phyloP scores from a whole-genome alignment of 1,140 invertebrate genomes.

The Cydia splendana region DNA sequence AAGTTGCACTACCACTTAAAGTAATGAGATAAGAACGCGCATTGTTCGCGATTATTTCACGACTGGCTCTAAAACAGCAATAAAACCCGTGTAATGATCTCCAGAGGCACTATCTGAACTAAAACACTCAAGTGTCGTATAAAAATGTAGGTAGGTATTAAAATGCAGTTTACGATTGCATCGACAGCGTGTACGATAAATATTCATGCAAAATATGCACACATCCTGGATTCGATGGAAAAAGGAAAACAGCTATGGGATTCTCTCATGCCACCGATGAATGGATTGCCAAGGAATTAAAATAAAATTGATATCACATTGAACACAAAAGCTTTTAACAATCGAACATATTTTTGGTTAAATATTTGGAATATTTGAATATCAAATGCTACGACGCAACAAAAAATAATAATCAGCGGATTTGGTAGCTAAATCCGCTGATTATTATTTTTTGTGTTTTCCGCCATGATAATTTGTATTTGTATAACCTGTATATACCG shows the following conservation, averaged over 20 bases:
- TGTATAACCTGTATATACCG: too few species aligned
- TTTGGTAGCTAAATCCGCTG: too few species aligned
- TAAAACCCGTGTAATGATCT: constrained; percentile 20
- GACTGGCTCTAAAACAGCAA: constrained; percentile 17
- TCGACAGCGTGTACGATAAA: constrained; percentile 64
- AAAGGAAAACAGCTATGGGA: constrained; percentile 71
- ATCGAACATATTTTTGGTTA: too few species aligned
- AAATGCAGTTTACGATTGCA: constrained; percentile 66
- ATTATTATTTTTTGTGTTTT: too few species aligned
- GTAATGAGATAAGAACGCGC: constrained; percentile 13
- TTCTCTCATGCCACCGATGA: constrained; percentile 51
- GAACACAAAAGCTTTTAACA: too few species aligned
- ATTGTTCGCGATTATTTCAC: constrained; percentile 27
- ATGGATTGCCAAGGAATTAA: constrained; percentile 6
- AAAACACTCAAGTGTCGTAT: constrained; percentile 49
- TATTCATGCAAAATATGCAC: constrained; percentile 71
- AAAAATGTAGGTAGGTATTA: constrained; percentile 66
- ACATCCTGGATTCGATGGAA: constrained; percentile 74
- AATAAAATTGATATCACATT: neutral
- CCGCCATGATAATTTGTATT: too few species aligned
- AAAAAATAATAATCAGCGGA: too few species aligned
- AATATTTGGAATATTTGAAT: too few species aligned
- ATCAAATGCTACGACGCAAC: too few species aligned
- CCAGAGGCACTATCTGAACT: constrained; percentile 22
- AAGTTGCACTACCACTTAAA: neutral